Percentiles rank a stretch among this genome's conserved stretches.
Conservation (phyloP, 1,140 invertebrate genomes). For the Platorchestia sp. region DNA sequence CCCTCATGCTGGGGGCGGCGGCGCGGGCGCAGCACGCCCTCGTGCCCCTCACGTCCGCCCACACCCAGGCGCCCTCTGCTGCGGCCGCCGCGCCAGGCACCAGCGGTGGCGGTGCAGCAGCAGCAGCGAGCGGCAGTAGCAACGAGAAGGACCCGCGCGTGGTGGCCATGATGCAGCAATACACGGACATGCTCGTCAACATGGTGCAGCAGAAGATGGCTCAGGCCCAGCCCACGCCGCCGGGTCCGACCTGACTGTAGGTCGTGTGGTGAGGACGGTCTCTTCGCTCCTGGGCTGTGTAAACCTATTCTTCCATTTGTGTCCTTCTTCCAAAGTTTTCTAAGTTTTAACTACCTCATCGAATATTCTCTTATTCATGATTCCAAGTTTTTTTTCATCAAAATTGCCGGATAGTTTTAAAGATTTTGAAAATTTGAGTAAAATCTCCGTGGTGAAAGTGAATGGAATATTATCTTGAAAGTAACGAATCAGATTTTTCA, state of each 20-base stretch:
- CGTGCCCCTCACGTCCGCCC: constrained; percentile 63
- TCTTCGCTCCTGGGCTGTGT: not conserved
- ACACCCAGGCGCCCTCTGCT: constrained; percentile 46
- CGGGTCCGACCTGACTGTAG: constrained; percentile 63
- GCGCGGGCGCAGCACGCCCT: constrained; percentile 65
- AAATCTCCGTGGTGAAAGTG: not conserved
- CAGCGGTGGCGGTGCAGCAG: not conserved
- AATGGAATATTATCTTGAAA: not conserved
- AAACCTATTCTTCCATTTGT: not conserved
- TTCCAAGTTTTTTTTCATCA: not conserved
- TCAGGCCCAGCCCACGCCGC: constrained; percentile 64
- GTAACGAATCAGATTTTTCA: not conserved
- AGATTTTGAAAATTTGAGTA: not conserved
- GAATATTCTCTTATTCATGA: not conserved
- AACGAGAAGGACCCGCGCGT: constrained; percentile 70
- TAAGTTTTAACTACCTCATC: not conserved
- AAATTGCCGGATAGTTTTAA: not conserved
- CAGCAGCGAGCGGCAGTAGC: not conserved
- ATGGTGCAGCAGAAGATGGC: constrained; percentile 78
- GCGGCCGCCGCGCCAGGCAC: constrained; percentile 42
- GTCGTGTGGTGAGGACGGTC: constrained; percentile 24
- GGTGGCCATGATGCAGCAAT: constrained; percentile 78
- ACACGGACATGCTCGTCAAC: constrained; percentile 76
- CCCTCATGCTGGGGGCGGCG: constrained; percentile 65
- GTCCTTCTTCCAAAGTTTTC: not conserved